phyloP scores from a whole-genome alignment of 2,113 vertebrate species.

The Buteo buteo region DNA sequence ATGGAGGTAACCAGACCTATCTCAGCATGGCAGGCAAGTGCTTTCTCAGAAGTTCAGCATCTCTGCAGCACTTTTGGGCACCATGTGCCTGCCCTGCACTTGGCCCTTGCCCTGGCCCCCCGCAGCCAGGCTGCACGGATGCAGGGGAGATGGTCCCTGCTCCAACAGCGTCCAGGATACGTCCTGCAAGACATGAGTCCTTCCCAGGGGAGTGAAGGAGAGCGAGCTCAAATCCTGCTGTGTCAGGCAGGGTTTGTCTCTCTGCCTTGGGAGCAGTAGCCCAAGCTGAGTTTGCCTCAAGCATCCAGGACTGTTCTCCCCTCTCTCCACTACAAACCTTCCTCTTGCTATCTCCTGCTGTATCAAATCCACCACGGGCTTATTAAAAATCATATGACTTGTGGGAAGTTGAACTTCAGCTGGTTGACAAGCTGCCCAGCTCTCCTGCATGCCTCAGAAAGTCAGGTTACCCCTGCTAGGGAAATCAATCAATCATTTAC shows the following conservation, averaged over 20 bases:
- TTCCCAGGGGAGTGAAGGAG: not conserved
- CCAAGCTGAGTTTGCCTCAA: not conserved
- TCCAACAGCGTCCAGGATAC: not conserved
- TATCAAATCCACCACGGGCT: not conserved
- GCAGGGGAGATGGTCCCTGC: not conserved
- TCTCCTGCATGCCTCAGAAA: not conserved
- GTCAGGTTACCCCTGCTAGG: not conserved
- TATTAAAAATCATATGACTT: not conserved
- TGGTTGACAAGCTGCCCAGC: not conserved
- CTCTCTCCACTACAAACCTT: not conserved
- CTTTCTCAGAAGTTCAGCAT: not conserved
- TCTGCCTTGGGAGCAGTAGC: not conserved
- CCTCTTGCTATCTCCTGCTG: not conserved
- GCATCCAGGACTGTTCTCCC: not conserved
- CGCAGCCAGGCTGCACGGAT: fast-evolving
- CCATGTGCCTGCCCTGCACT: not conserved
- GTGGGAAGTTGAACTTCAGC: not conserved
- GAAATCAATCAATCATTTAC: not conserved
- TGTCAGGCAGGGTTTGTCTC: not conserved
- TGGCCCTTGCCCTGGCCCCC: too few species aligned
- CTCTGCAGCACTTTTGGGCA: not conserved
- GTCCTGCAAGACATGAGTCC: not conserved
- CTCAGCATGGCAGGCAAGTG: fast-evolving
- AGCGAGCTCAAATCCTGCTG: not conserved
- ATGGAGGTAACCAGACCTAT: not conserved